Evolutionary conservation across 2,797 vertebrate species (phyloP).

Genomic region (Oceanodroma leucorhoa): DNA sequence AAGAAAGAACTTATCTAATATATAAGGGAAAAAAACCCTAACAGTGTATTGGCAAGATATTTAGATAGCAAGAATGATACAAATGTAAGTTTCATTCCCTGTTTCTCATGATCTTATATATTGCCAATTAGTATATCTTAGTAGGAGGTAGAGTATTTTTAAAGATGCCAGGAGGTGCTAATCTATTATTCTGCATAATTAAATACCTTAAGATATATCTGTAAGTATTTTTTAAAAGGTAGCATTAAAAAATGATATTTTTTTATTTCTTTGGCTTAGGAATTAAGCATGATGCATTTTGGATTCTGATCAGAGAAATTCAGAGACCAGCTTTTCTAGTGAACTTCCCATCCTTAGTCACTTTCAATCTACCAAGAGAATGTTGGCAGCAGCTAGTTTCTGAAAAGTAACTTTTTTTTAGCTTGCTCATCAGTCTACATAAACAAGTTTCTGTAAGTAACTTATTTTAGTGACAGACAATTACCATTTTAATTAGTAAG

Average conservation of each 20-base stretch:
- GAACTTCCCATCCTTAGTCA: not conserved
- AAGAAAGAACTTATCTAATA: not conserved
- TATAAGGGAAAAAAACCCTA: fast-evolving
- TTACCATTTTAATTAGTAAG: not conserved
- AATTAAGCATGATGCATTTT: not conserved
- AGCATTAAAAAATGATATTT: not conserved
- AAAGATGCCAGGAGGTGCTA: not conserved
- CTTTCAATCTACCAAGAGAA: not conserved
- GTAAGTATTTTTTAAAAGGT: not conserved
- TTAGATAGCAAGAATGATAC: not conserved
- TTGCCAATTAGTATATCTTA: not conserved
- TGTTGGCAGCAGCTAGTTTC: not conserved
- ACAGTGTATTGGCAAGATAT: not conserved
- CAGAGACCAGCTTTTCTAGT: not conserved
- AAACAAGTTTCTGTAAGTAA: slow-evolving; percentile 26
- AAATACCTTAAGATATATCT: not conserved
- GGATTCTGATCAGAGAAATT: not conserved
- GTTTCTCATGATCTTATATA: not conserved
- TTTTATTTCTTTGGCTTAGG: not conserved
- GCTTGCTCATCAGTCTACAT: not conserved
- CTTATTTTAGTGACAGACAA: not conserved
- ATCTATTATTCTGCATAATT: not conserved
- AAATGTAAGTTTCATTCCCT: not conserved
- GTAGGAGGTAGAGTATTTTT: not conserved
- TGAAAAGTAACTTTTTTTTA: not conserved